These are phyloP conservation scores for Cepphus grylle DNA, from an alignment of 2,113 vertebrate genomes.

Conservation along the genomic window DNA sequence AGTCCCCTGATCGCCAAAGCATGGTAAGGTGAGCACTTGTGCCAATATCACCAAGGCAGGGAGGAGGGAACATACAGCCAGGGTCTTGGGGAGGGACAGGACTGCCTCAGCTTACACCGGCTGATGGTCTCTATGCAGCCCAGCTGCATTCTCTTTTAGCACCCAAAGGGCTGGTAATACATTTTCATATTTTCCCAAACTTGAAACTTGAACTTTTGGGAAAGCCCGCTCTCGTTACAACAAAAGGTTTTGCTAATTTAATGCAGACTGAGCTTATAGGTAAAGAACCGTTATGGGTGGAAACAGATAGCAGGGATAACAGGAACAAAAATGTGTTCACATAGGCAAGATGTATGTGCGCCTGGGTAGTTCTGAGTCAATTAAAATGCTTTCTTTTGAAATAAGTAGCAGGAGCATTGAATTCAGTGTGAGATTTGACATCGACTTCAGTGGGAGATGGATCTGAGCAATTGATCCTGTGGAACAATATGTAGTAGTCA, in stretches of 20 bases:
- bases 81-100: neutral
- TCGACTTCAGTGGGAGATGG: neutral
- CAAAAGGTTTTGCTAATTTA: neutral
- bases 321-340: neutral
- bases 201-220: neutral
- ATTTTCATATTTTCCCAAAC: neutral
- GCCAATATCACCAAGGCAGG: fast-evolving
- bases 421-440: neutral
- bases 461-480: neutral
- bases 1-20: neutral
- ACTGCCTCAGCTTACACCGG: neutral
- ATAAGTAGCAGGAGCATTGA: neutral
- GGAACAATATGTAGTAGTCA: neutral
- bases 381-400: slow-evolving; percentile 13
- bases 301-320: neutral
- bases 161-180: neutral
- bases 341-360: neutral
- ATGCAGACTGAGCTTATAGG: neutral
- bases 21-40: neutral
- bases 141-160: neutral
- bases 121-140: neutral
- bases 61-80: neutral
- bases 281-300: neutral
- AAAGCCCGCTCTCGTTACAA: neutral
- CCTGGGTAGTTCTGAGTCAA: neutral